Percentiles rank a stretch among this genome's conserved stretches.
These are phyloP conservation scores for Hirtodrosophila confusa DNA, from an alignment of 2,888 invertebrate species.

Conservation along the genomic window DNA sequence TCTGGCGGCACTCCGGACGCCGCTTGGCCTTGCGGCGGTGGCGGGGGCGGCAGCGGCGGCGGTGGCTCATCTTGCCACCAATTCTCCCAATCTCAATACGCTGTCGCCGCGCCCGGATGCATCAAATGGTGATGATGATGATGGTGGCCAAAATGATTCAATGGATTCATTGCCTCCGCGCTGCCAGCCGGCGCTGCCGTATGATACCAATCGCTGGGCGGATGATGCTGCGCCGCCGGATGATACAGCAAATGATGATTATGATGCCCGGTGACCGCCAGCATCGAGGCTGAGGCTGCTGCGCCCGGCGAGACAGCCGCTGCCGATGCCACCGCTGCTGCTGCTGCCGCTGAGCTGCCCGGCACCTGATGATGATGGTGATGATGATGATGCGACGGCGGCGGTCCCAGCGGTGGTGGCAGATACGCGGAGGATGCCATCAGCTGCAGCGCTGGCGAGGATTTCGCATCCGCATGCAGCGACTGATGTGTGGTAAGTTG, in stretches of 20 bases:
- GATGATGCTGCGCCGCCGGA: slow-evolving; percentile 84
- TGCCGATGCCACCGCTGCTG: slow-evolving; percentile 61
- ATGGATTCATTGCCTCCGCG: slow-evolving; percentile 84
- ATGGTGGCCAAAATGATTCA: slow-evolving; percentile 86
- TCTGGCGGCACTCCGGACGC: slow-evolving; percentile 35
- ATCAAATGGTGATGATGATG: slow-evolving; percentile 88
- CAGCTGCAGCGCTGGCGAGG: slow-evolving; percentile 80
- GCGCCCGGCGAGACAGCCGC: slow-evolving; percentile 71
- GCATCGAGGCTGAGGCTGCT: slow-evolving; percentile 78
- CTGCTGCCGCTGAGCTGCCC: slow-evolving; percentile 48
- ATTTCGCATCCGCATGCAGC: slow-evolving; percentile 68
- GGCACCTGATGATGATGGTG: slow-evolving; percentile 74
- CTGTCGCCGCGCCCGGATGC: slow-evolving; percentile 90
- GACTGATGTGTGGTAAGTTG: slow-evolving; percentile 42
- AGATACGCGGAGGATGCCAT: slow-evolving; percentile 82
- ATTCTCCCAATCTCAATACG: slow-evolving; percentile 87
- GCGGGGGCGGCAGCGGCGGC: slow-evolving; percentile 36
- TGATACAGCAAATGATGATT: slow-evolving; percentile 84
- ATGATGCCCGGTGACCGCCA: slow-evolving; percentile 81
- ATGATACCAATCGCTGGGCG: slow-evolving; percentile 84
- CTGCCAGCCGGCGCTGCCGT: slow-evolving; percentile 82
- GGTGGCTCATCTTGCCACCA: slow-evolving; percentile 71
- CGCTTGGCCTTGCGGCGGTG: slow-evolving; percentile 14
- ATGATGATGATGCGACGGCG: slow-evolving; percentile 81
- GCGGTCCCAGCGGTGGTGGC: slow-evolving; percentile 82